Conservation (phyloP, 1,140 invertebrate species). For the Drosophila neocordata region DNA sequence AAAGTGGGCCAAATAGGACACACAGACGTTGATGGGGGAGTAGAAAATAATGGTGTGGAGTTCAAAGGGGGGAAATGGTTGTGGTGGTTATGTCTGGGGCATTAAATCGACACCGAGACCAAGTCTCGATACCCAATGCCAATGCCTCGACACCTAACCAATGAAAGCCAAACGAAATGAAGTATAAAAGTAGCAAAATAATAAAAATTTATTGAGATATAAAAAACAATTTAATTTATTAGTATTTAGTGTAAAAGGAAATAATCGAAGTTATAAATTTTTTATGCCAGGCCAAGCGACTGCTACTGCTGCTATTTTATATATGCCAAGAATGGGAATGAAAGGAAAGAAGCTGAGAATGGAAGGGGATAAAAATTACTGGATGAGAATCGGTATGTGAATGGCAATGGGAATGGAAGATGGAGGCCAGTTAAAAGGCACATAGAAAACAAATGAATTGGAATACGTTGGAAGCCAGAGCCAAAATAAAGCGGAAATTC, state of each 20-base stretch:
- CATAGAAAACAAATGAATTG: slow-evolving; percentile 78
- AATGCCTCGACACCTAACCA: slow-evolving; percentile 15
- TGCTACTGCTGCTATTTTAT: slow-evolving; percentile 21
- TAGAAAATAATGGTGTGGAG: no score
- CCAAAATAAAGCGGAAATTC: slow-evolving; percentile 74
- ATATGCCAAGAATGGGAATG: slow-evolving; percentile 40
- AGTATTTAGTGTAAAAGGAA: slow-evolving; percentile 80
- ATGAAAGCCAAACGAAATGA: slow-evolving; percentile 48
- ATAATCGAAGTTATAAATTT: slow-evolving; percentile 81
- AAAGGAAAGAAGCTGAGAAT: neutral
- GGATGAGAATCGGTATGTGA: neutral
- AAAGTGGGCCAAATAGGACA: no score
- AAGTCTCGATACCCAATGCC: slow-evolving; percentile 16
- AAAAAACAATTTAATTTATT: slow-evolving; percentile 82
- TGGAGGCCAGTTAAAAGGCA: slow-evolving; percentile 59
- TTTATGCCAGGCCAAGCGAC: slow-evolving; percentile 60
- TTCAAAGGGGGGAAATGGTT: slow-evolving; percentile 12
- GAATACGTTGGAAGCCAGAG: slow-evolving; percentile 66
- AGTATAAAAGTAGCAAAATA: slow-evolving; percentile 80
- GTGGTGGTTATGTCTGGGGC: slow-evolving; percentile 22
- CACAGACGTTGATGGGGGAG: no score
- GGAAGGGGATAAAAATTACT: neutral
- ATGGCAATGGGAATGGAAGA: neutral
- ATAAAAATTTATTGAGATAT: slow-evolving; percentile 82
- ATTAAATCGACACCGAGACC: slow-evolving; percentile 75